A percentile compares a stretch with the other conserved stretches of the same genome.
phyloP scores from a whole-genome alignment of 1,140 invertebrate species.

The Cotesia typhae region DNA sequence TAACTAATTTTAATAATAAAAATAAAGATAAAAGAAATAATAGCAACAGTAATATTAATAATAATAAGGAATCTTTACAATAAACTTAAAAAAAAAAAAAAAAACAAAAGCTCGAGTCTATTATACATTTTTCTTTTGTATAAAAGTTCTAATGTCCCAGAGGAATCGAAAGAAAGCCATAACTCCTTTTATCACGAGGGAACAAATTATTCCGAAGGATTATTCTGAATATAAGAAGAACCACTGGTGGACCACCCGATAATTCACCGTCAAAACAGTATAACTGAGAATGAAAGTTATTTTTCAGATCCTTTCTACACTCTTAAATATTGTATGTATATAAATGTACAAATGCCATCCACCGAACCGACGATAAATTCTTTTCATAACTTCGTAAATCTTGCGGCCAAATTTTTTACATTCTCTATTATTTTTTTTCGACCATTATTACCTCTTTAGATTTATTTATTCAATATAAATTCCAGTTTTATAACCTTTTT shows the following conservation, averaged over 20 bases:
- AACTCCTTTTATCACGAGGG: slow-evolving; percentile 19
- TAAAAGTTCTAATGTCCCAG: background rate
- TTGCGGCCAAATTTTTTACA: slow-evolving; percentile 5
- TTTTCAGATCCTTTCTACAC: slow-evolving; percentile 3
- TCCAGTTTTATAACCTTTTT: no score
- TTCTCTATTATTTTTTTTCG: background rate
- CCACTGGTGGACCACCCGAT: slow-evolving; percentile 16
- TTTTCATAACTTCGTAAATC: slow-evolving; percentile 25
- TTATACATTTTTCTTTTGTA: slow-evolving; percentile 6
- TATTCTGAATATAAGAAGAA: slow-evolving; percentile 2
- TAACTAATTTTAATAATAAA: no score
- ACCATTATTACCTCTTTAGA: background rate
- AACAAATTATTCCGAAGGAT: slow-evolving; percentile 19
- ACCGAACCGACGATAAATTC: slow-evolving; percentile 11
- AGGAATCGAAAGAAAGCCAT: slow-evolving; percentile 1
- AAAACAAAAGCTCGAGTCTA: no score
- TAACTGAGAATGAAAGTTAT: no score
- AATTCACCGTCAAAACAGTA: slow-evolving; percentile 19
- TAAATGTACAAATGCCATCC: background rate
- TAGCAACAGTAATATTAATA: no score
- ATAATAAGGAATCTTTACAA: no score
- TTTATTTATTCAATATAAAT: background rate
- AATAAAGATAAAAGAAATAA: no score
- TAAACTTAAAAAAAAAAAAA: no score
- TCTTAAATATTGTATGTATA: background rate